phyloP scores from a whole-genome alignment of 2,888 invertebrate species.

The Tuberolachnus salignus region DNA sequence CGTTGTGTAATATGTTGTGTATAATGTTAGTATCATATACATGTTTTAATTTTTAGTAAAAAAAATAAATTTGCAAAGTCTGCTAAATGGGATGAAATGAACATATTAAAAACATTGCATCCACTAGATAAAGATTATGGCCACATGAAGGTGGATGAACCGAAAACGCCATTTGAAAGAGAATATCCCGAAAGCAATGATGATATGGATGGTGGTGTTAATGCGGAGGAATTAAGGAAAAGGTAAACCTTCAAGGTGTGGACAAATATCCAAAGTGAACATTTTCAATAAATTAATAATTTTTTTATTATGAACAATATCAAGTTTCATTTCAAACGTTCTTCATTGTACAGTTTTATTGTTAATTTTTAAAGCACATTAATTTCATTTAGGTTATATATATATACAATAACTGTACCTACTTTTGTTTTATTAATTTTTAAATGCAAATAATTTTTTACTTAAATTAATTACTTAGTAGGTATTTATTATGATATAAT shows the following conservation, averaged over 20 bases:
- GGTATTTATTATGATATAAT: neutral
- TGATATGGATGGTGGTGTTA: slow-evolving; percentile 68
- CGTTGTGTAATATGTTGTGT: neutral
- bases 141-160: slow-evolving; percentile 98
- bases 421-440: no score
- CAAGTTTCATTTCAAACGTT: neutral
- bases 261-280: neutral
- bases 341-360: neutral
- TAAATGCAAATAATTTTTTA: no score
- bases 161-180: slow-evolving; percentile 89
- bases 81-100: slow-evolving; percentile 97
- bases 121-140: slow-evolving; percentile 99
- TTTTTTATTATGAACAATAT: neutral
- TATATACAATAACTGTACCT: neutral
- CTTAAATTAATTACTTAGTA: neutral
- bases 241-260: slow-evolving; percentile 66
- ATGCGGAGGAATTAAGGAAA: slow-evolving; percentile 76
- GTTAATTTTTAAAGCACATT: neutral
- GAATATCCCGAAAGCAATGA: slow-evolving; percentile 67
- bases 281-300: neutral
- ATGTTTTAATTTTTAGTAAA: neutral
- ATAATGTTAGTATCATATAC: neutral
- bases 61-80: slow-evolving; percentile 63
- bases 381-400: neutral
- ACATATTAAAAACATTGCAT: slow-evolving; percentile 96